Evolutionary conservation across 1,140 invertebrate species (phyloP).

Genomic region (Papilio helenus): DNA sequence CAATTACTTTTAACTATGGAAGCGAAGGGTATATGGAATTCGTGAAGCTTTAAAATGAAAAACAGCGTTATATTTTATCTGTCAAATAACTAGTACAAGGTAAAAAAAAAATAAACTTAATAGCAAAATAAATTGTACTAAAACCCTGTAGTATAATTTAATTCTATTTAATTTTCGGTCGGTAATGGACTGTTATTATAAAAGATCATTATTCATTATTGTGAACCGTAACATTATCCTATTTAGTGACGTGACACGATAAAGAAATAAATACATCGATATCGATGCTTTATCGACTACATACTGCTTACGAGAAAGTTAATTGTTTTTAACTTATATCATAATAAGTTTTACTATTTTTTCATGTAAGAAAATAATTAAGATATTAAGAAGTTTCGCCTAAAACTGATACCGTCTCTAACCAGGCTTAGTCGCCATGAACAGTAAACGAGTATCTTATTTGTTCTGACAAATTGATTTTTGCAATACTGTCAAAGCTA

Average conservation of each 20-base stretch:
- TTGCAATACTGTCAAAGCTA: no score
- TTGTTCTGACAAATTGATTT: no score
- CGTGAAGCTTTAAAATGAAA: background rate
- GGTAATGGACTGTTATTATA: background rate
- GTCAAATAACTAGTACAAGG: background rate
- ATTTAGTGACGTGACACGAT: background rate
- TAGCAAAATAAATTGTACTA: background rate
- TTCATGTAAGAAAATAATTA: no score
- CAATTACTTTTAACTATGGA: background rate
- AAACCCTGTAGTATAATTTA: background rate
- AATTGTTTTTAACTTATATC: no score
- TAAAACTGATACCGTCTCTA: no score
- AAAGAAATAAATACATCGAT: constrained; percentile 1
- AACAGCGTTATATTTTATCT: background rate
- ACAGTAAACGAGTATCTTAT: no score
- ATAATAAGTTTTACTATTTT: no score
- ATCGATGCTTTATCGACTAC: background rate
- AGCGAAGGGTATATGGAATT: background rate
- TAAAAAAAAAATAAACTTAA: background rate
- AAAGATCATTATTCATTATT: constrained; percentile 34
- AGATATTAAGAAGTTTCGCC: no score
- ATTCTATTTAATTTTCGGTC: constrained; percentile 11
- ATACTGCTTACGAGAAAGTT: background rate
- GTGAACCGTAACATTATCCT: constrained; percentile 28
- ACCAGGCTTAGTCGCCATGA: no score